Evolutionary conservation across 1,140 invertebrate genomes (phyloP), one percentile per base, ranked within the genome.

Genomic region (Drosophila miranda): DNA sequence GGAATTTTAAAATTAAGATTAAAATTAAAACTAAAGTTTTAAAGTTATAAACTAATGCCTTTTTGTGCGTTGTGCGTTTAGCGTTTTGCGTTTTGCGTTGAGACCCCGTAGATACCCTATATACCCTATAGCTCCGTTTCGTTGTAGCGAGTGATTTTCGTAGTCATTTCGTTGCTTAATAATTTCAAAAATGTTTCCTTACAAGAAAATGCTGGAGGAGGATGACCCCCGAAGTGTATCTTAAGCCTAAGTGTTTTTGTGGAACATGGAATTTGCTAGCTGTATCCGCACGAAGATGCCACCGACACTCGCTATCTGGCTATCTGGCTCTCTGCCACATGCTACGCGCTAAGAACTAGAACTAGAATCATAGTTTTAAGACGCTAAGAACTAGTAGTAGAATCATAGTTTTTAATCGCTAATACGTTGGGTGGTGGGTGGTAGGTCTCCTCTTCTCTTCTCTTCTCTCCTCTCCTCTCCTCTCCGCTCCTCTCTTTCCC

Each of bases 241-340:
- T 56, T 64, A 49, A 76, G 67, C 44, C 73, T 87, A 75, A 76
- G 77, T 76, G 11, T 38, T 11, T 38, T 38, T 83, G 82, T 86
- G 83, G 83, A 87, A 87, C 82, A 87, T 87, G 82, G 82, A 87
- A 87, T 87, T 38, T 87, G 82, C 82, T 87, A 87, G 82, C 82
- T 87, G 82, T 87, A 87, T 88, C 70, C 34, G 34, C 34, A 38
- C 34, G 68, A 72, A 72, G 49, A 72, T 72, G 50, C 69, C 38
- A 63, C 16, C 16, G 16, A 16, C 34, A 38, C 34, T 38, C 34
- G 46, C 53, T 50, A 28, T 70, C 23, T 23, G 16, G 38, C 70
- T 66, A 48, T 61, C 60, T 55, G 11, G 53, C 57, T 75, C 71
- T 73, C 64, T 50, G 62, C 58, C 67, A 69, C 74, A 67, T 57